Percentiles rank a stretch among this genome's conserved stretches.
phyloP scores from a whole-genome alignment of 2,888 invertebrate genomes.

The Phasia obesa region DNA sequence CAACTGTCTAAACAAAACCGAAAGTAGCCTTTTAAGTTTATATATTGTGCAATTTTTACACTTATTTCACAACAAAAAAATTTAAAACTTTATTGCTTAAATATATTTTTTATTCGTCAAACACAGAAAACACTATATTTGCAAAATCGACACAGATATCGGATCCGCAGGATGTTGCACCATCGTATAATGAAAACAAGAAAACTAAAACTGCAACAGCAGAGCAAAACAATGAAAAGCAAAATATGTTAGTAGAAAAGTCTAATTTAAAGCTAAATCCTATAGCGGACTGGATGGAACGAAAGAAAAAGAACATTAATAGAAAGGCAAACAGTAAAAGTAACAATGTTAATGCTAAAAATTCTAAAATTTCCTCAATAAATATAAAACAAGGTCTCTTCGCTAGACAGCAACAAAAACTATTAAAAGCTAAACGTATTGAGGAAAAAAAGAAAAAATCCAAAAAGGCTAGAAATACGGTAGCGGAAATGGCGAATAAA shows the following conservation, averaged over 20 bases:
- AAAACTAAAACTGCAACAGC: slow-evolving; percentile 15
- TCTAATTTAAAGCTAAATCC: slow-evolving; percentile 73
- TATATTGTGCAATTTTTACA: too few species aligned
- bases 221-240: neutral
- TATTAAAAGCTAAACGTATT: slow-evolving; percentile 75
- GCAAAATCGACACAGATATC: neutral
- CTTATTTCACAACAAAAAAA: too few species aligned
- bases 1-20: too few species aligned
- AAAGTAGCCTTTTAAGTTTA: too few species aligned
- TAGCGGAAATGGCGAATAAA: slow-evolving; percentile 51
- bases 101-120: neutral
- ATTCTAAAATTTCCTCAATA: slow-evolving; percentile 42
- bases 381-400: slow-evolving; percentile 74
- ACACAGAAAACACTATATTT: neutral
- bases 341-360: slow-evolving; percentile 16
- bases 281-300: slow-evolving; percentile 73
- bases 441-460: slow-evolving; percentile 78
- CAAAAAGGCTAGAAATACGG: slow-evolving; percentile 70
- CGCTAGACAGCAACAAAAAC: slow-evolving; percentile 75
- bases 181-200: slow-evolving; percentile 28
- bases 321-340: slow-evolving; percentile 43
- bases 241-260: slow-evolving; percentile 7
- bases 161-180: neutral
- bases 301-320: slow-evolving; percentile 49
- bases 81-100: too few species aligned